Base-by-base conservation (phyloP, 2,113 vertebrate genomes). In the Thalassoma bifasciatum region DNA sequence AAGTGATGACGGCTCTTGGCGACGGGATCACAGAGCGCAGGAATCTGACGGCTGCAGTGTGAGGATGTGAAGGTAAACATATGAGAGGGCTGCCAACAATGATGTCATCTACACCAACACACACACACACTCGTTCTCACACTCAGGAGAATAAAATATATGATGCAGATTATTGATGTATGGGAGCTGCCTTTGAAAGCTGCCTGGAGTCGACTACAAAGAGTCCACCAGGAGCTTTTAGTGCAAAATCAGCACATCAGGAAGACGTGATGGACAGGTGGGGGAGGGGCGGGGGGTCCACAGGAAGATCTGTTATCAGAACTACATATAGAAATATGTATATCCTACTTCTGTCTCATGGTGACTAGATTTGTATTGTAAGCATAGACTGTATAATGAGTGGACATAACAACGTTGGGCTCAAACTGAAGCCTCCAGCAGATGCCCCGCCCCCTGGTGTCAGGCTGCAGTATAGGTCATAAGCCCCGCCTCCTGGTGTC, bases 181-280 rank as follows among this genome's bases (percentile, higher is more conserved):
- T 77, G 40, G 30, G 23, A 44, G 52, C 24, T 1, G 16, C 19
- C 83, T 89, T 87, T 87, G 67, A 87, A 86, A 86, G 60, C 42
- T 24, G 51, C 73, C 62, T 56, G 66, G 69, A 80, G 70, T 70
- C 68, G 63, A 62, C 72, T 72, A 60, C 78, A 88, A 66, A 77
- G 53, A 30, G 10, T 24, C 23, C 54, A 24, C 26, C 10, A 72
- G 44, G 60, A 62, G 77, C 53, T 60, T 64, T 72, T 40, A 81
- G 56, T 75, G 71, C 61, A 53, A 72, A 66, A 79, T 75, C 63
- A 62, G 72, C 75, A 46, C 44, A 46, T 46, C 44, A 63, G 61
- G 56, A 47, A 34, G 34, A 49, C 62, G 62, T 83, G 54, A 81
- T 42, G 30, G 74, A 72, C 71, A 54, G 70, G 24, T 61, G 12